Evolutionary conservation across 2,888 invertebrate genomes (phyloP).

Genomic region (Drosophila cyrtoloma): DNA sequence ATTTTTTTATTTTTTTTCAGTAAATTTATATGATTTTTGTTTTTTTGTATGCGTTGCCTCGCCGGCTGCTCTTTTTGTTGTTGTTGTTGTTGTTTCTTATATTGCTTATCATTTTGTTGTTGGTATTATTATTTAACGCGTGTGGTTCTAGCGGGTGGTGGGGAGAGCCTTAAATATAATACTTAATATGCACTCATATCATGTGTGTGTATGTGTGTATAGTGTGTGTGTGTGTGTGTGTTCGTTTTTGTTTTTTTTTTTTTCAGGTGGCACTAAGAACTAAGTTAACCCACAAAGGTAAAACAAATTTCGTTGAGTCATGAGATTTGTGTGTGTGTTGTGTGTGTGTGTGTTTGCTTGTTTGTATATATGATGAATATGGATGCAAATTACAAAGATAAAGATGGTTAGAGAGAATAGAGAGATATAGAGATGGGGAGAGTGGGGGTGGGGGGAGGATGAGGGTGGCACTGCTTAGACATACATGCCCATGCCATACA

Average conservation of each 20-base stretch:
- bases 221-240: constrained; percentile 14
- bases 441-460: neutral
- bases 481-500: constrained; percentile 97
- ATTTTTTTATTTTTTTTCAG: constrained; percentile 37
- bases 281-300: constrained; percentile 54
- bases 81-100: constrained; percentile 42
- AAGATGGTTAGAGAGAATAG: constrained; percentile 4
- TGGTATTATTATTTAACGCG: constrained; percentile 60
- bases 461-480: constrained; percentile 85
- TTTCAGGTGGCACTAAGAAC: constrained; percentile 54
- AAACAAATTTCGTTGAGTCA: constrained; percentile 53
- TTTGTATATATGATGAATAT: constrained; percentile 6
- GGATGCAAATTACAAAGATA: constrained; percentile 48
- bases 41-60: constrained; percentile 54
- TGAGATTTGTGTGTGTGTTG: constrained; percentile 34
- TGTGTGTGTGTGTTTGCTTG: constrained; percentile 25
- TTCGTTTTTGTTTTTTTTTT: neutral
- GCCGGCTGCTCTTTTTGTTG: constrained; percentile 42
- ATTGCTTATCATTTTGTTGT: constrained; percentile 63
- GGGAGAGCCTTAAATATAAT: constrained; percentile 73
- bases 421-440: neutral
- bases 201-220: constrained; percentile 18
- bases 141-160: constrained; percentile 11
- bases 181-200: constrained; percentile 66
- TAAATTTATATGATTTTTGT: constrained; percentile 27